phyloP scores from a whole-genome alignment of 2,888 invertebrate genomes.

The Nymphalis polychloros region DNA sequence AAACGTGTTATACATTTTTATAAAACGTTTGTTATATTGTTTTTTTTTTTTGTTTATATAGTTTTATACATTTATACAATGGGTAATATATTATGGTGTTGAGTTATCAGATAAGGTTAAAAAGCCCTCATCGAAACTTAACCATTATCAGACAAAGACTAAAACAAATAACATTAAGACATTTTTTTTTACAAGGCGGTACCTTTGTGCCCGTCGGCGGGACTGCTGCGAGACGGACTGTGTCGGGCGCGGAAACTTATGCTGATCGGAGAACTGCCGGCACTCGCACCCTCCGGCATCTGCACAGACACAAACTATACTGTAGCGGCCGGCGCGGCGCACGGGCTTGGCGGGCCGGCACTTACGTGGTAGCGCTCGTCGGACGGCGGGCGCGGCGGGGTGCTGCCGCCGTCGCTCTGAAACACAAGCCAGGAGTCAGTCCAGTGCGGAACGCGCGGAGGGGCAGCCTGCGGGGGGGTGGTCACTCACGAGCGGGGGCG shows the following conservation, averaged over 20 bases:
- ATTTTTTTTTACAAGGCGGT: constrained; percentile 1
- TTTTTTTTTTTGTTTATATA: no score
- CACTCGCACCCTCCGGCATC: constrained; percentile 32
- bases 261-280: constrained; percentile 62
- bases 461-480: constrained; percentile 48
- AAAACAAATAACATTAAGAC: no score
- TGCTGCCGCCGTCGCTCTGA: constrained; percentile 48
- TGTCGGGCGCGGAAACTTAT: constrained; percentile 64
- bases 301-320: neutral
- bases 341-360: neutral
- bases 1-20: no score
- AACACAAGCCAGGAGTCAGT: neutral
- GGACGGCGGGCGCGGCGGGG: constrained; percentile 49
- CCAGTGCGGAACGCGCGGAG: constrained; percentile 26
- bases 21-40: no score
- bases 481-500: constrained; percentile 24
- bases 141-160: no score
- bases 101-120: no score
- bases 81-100: no score
- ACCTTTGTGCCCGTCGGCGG: constrained; percentile 44
- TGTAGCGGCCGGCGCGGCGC: neutral
- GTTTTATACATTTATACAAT: no score
- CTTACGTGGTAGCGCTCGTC: constrained; percentile 36
- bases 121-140: no score
- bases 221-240: constrained; percentile 47